phyloP scores from a whole-genome alignment of 2,797 vertebrate species.

The Caiman crocodilus region DNA sequence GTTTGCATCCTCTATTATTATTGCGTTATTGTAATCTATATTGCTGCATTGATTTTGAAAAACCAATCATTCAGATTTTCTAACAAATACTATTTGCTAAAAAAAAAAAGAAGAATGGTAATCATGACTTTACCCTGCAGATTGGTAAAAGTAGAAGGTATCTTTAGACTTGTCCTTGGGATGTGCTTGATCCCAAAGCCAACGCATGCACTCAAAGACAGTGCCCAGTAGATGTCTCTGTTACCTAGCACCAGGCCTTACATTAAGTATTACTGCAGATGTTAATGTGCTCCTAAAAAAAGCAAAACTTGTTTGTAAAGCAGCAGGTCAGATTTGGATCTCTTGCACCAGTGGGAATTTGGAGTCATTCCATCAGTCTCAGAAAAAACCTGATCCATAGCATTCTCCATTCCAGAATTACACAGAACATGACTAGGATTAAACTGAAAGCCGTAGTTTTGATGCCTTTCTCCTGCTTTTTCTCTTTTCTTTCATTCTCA shows the following conservation, averaged over 20 bases:
- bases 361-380: background rate
- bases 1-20: background rate
- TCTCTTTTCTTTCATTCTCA: background rate
- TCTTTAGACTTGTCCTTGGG: background rate
- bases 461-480: background rate
- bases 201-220: background rate
- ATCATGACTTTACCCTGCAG: background rate
- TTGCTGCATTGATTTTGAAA: background rate
- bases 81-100: background rate
- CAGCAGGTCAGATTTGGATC: background rate
- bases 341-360: background rate
- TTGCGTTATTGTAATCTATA: background rate
- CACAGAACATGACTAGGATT: background rate
- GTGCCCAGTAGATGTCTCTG: background rate
- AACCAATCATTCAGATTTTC: background rate
- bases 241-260: background rate
- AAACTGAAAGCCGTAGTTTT: background rate
- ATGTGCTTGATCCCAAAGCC: background rate
- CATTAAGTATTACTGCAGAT: accelerated
- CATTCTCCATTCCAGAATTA: background rate
- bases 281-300: background rate
- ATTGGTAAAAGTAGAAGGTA: background rate
- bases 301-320: background rate
- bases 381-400: background rate
- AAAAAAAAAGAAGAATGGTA: background rate